A percentile compares a stretch with the other conserved stretches of the same genome.
Conservation (phyloP, 2,888 invertebrate genomes). For the Acutogordius australiensis region DNA sequence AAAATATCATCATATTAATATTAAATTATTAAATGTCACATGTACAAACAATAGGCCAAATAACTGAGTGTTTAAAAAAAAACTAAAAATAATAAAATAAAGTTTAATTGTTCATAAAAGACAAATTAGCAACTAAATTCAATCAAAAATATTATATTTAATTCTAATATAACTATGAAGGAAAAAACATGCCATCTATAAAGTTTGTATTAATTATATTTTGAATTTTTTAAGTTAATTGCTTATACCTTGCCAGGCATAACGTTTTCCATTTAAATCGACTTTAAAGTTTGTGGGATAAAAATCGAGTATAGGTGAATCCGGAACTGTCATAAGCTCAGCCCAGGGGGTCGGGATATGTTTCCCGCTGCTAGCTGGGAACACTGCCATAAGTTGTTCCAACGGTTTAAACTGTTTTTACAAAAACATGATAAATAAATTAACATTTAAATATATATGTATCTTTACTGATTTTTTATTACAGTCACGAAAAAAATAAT, state of each 20-base stretch:
- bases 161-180: too few relatives aligned
- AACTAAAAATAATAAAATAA: too few relatives aligned
- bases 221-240: not conserved
- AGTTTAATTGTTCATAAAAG: too few relatives aligned
- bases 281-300: constrained; percentile 81
- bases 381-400: constrained; percentile 96
- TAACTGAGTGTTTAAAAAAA: too few relatives aligned
- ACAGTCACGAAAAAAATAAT: too few relatives aligned
- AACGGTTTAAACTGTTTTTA: constrained; percentile 47
- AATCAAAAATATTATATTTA: too few relatives aligned
- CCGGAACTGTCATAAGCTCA: constrained; percentile 57
- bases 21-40: too few relatives aligned
- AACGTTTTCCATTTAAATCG: constrained; percentile 92
- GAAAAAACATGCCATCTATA: not conserved
- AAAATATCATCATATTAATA: too few relatives aligned
- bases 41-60: too few relatives aligned
- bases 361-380: constrained; percentile 75
- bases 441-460: constrained; percentile 14
- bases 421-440: constrained; percentile 23
- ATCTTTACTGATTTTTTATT: too few relatives aligned
- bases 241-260: constrained; percentile 60
- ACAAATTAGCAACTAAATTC: too few relatives aligned
- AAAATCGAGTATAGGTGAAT: constrained; percentile 82
- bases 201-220: not conserved
- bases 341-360: constrained; percentile 83